Evolutionary conservation across 2,113 vertebrate species (phyloP), one percentile per base, ranked within the genome.

Genomic region (Upupa epops): DNA sequence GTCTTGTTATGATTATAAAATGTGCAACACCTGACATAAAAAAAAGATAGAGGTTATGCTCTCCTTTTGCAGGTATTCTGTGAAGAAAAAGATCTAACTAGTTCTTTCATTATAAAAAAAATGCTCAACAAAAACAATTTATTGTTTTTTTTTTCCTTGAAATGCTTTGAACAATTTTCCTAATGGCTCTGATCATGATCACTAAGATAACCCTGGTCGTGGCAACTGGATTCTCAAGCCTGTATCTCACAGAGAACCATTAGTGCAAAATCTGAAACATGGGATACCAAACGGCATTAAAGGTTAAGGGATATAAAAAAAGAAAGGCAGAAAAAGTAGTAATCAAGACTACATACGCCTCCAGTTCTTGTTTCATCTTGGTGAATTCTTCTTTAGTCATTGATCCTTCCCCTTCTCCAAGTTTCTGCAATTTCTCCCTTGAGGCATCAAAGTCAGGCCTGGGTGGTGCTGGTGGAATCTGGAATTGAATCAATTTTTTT

Each of bases 301-400:
- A 76, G 92, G 24, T 34, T 78, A 14, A 64, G 42, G 37, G n/a
- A 64, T 37, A 81, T 11, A n/a, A 66, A 65, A 58, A 29, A 70
- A 29, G 68, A 52, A 49, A 49, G 21, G 37, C 61, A 46, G 40
- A 13, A 45, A 68, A 56, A 40, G 63, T 25, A 60, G 59, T 36
- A 91, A 92, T 70, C 49, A 87, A 74, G 75, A 92, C 82, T 81
- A 98, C 98, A 92, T 98, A 99, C 99, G 99, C 99, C 97, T 99
- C 99, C 54, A 99, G 98, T 95, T 99, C 99, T 97, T 99, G 99
- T 95, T 99, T 99, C 99, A 99, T 99, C 97, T 99, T 99, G 21
- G 99, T 99, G 96, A 99, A 99, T 95, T 99, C 99, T 93, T 99
- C 99, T 97, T 99, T 99, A 77, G 99, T 99, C 99, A 99, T 99